Percentiles rank a stretch among this genome's conserved stretches.
phyloP scores from a whole-genome alignment of 2,888 invertebrate species.

The Smittia aterrima region DNA sequence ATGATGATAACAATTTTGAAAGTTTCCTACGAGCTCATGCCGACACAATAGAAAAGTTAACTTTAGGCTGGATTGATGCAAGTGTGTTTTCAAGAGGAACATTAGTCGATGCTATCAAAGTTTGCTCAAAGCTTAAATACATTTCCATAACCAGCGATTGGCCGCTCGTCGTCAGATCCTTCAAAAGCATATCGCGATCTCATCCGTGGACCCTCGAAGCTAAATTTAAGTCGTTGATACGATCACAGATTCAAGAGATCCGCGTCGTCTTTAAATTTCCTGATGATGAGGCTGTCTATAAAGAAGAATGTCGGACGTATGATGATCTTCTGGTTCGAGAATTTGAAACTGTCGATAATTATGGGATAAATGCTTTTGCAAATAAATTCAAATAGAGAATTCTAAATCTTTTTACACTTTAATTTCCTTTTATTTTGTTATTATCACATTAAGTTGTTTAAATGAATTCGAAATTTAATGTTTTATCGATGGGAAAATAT shows the following conservation, averaged over 20 bases:
- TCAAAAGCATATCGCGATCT: not conserved
- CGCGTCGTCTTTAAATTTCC: conserved; percentile 4
- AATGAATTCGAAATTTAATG: not conserved
- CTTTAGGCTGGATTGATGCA: not conserved
- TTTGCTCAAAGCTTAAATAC: not conserved
- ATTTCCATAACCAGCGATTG: not conserved
- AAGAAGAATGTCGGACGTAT: not conserved
- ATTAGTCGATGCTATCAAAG: not conserved
- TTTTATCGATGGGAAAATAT: conserved; percentile 3
- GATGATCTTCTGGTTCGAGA: conserved; percentile 11
- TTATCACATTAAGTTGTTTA: not conserved
- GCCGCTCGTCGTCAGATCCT: not conserved
- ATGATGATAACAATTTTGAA: not conserved
- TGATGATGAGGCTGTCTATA: not conserved
- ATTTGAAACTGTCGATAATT: not conserved
- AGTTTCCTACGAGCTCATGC: not conserved
- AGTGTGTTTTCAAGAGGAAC: not conserved
- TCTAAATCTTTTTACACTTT: not conserved
- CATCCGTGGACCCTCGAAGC: not conserved
- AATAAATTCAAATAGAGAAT: conserved; percentile 27
- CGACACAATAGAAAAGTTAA: not conserved
- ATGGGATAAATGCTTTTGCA: conserved; percentile 9
- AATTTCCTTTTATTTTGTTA: not conserved
- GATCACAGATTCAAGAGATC: not conserved
- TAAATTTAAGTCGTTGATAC: not conserved